phyloP scores from a whole-genome alignment of 2,797 vertebrate genomes.

The Atherinosoma microstoma region DNA sequence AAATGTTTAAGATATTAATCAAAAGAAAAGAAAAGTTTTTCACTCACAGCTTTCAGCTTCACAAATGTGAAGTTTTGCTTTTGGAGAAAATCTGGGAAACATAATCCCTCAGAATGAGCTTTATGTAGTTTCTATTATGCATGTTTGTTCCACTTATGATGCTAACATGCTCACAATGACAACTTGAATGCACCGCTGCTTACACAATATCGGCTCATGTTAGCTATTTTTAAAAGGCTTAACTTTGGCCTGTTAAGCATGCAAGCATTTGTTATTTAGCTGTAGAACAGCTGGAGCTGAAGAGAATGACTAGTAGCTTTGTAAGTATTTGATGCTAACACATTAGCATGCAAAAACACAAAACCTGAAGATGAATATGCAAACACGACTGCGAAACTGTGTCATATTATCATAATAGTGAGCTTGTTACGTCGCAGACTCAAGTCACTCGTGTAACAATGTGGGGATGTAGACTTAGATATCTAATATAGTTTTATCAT shows the following conservation, averaged over 20 bases:
- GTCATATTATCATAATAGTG: conserved; percentile 3
- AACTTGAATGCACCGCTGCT: background rate
- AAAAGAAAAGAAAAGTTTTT: background rate
- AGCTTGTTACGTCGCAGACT: conserved; percentile 4
- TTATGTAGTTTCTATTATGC: background rate
- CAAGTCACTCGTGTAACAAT: background rate
- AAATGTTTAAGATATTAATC: background rate
- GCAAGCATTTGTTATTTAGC: background rate
- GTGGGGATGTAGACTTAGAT: background rate
- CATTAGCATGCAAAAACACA: conserved; percentile 18
- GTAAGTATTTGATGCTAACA: conserved; percentile 8
- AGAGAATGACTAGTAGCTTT: conserved; percentile 16
- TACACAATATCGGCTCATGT: background rate
- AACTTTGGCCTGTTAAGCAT: background rate
- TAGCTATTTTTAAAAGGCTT: background rate
- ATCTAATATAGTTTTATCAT: background rate
- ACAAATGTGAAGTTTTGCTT: background rate
- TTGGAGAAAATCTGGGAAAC: background rate
- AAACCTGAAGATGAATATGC: conserved; percentile 11
- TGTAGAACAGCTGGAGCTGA: background rate
- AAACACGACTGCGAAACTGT: conserved; percentile 1
- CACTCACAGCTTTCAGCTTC: background rate
- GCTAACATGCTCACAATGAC: background rate
- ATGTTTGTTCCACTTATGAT: background rate
- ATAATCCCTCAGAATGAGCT: background rate